Percentiles rank a stretch among this genome's conserved stretches.
Conservation (phyloP, 2,113 vertebrate species). For the Ibidorhyncha struthersii region DNA sequence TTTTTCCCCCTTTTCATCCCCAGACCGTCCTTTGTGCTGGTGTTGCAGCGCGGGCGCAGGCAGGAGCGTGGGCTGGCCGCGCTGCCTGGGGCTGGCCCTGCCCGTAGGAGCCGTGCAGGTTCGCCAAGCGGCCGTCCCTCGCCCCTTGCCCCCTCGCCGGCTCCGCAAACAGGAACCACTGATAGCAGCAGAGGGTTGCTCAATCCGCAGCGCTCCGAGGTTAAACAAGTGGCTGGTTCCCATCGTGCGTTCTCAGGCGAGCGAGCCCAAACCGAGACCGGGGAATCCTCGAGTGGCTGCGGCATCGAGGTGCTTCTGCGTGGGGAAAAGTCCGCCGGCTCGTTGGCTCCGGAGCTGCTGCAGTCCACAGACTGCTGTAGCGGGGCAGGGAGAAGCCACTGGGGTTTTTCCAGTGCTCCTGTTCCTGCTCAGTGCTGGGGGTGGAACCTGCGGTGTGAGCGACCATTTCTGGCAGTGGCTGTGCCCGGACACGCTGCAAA, state of each 20-base stretch:
- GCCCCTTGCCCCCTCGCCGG: neutral
- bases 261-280: neutral
- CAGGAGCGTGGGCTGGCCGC: neutral
- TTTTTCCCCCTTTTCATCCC: neutral
- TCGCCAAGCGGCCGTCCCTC: neutral
- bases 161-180: neutral
- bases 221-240: neutral
- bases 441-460: accelerated
- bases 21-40: neutral
- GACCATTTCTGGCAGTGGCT: neutral
- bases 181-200: neutral
- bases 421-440: neutral
- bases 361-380: accelerated
- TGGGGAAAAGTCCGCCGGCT: accelerated
- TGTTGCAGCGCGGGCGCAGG: accelerated
- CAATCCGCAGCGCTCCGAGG: accelerated
- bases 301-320: neutral
- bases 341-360: accelerated
- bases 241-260: accelerated
- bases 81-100: neutral
- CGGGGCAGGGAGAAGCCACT: neutral
- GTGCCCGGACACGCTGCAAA: accelerated
- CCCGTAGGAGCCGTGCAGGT: neutral
- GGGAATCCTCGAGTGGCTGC: neutral
- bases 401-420: neutral